phyloP scores from a whole-genome alignment of 2,113 vertebrate genomes.

The Coturnix japonica region DNA sequence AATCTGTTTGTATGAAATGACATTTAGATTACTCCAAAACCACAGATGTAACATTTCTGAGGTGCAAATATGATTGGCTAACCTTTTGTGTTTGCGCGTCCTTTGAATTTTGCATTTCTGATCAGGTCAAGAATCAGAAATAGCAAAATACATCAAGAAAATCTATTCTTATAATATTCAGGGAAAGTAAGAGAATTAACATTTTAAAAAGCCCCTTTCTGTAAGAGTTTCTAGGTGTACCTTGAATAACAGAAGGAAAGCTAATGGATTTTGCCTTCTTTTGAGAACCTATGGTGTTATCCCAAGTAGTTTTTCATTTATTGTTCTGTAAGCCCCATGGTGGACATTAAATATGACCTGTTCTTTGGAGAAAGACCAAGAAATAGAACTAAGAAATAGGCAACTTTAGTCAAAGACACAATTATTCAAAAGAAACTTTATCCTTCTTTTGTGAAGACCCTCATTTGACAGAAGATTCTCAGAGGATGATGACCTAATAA shows the following conservation, averaged over 20 bases:
- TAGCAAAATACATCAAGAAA: constrained; percentile 22
- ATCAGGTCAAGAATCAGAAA: constrained; percentile 25
- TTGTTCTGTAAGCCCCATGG: neutral
- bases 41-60: constrained; percentile 47
- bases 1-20: constrained; percentile 54
- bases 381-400: neutral
- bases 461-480: neutral
- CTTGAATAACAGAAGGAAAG: neutral
- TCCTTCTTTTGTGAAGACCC: neutral
- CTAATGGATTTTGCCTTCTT: constrained; percentile 12
- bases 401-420: neutral
- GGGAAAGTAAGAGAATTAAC: neutral
- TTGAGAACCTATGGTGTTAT: neutral
- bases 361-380: neutral
- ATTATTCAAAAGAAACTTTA: neutral
- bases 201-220: neutral
- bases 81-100: constrained; percentile 43
- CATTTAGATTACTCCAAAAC: constrained; percentile 56
- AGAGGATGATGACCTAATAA: neutral
- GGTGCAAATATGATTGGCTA: constrained; percentile 48
- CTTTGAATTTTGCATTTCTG: constrained; percentile 42
- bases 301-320: neutral
- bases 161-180: neutral
- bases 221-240: neutral
- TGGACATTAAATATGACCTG: neutral